phyloP scores from a whole-genome alignment of 2,888 invertebrate species.

The Orthonychiurus folsomi region DNA sequence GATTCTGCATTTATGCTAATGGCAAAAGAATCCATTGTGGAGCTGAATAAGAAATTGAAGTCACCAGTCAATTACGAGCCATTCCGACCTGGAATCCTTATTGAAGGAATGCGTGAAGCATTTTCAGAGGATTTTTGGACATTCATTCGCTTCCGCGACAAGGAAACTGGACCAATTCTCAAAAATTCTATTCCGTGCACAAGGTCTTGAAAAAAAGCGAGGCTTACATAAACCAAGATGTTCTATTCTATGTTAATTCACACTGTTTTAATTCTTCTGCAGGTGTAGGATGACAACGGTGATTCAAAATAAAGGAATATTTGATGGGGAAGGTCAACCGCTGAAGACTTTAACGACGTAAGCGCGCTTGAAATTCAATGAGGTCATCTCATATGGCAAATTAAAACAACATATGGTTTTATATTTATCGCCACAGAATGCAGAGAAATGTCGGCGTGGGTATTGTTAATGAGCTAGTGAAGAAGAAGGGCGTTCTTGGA shows the following conservation, averaged over 20 bases:
- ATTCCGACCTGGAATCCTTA: slow-evolving; percentile 28
- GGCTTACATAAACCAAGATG: no score
- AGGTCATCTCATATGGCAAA: slow-evolving; percentile 6
- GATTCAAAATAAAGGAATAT: slow-evolving; percentile 25
- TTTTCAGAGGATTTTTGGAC: slow-evolving; percentile 34
- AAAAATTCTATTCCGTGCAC: slow-evolving; percentile 29
- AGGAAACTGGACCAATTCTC: slow-evolving; percentile 25
- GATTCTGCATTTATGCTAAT: slow-evolving; percentile 34
- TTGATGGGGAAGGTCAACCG: slow-evolving; percentile 26
- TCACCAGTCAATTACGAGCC: slow-evolving; percentile 19
- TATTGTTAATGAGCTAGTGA: slow-evolving; percentile 16
- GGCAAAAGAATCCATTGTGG: slow-evolving; percentile 29
- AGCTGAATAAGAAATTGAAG: slow-evolving; percentile 24
- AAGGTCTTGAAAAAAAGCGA: no score
- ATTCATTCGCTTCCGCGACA: slow-evolving; percentile 26
- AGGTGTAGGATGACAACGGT: slow-evolving; percentile 31
- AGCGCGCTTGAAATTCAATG: background rate
- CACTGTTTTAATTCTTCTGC: no score
- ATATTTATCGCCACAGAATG: no score
- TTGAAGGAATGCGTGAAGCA: slow-evolving; percentile 26
- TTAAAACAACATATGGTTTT: no score
- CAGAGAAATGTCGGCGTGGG: slow-evolving; percentile 21
- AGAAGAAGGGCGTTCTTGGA: slow-evolving; percentile 25
- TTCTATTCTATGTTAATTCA: no score
- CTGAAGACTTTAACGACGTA: slow-evolving; percentile 24